Base-by-base conservation (phyloP, 1,140 invertebrate species). In the Polypedilum vanderplanki region DNA sequence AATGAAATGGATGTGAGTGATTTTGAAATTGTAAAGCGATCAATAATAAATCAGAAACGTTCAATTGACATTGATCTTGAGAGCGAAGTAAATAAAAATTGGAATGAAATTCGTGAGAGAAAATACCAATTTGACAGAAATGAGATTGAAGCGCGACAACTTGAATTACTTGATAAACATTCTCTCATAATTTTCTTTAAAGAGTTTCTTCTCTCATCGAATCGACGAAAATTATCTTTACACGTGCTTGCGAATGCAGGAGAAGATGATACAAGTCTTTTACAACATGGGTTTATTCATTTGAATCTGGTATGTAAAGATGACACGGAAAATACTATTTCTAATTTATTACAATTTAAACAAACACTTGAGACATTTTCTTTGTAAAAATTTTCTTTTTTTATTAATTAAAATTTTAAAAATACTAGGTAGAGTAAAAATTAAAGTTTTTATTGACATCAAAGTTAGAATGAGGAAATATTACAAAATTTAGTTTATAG, bases 151-250 rank as follows among this genome's bases (percentile, higher is more conserved):
- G 81, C 86, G 0, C 84, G 85, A 0, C 83, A 84, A 0, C 79
- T 89, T 67, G 83, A 85, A 75, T 81, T 79, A 20, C 77, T 88
- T 3, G 83, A 77, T 33, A 78, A 89, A 22, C 76, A 83, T 0
- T 87, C 90, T 65, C 79, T 92, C 3, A 84, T 82, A 75, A 81
- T 85, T 3, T 92, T 89, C 85, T 85, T 89, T 3, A 78, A 86
- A 0, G 80, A 85, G 3, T 86, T 90, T 77, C 86, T 85, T 46
- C 75, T 81, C 0, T 84, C 84, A n/a, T 86, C 87, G 0, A 85
- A 82, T 40, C 85, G 87, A 22, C 85, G 86, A 73, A 92, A 92
- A 80, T 78, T 92, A 2, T 90, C 87, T 17, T 80, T 91, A 8
- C 91, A 92, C 79, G 86, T 89, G 74, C n/a, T 57, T 41, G 41